phyloP scores from a whole-genome alignment of 2,888 invertebrate species.

The Eudasyphora cyanicolor region DNA sequence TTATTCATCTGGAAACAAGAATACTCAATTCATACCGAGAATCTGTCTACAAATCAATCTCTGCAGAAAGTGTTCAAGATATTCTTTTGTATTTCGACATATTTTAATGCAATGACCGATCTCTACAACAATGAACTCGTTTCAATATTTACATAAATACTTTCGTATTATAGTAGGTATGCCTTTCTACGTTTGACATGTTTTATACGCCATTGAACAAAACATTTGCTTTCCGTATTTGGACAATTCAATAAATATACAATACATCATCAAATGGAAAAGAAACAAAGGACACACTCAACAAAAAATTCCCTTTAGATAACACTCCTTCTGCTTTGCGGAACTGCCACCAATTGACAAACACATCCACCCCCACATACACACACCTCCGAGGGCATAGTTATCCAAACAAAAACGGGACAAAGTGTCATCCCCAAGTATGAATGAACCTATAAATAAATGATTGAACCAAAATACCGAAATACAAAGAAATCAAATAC shows the following conservation, averaged over 20 bases:
- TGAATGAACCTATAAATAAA: slow-evolving; percentile 2
- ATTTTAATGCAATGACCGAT: too few relatives aligned
- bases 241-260: neutral
- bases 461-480: neutral
- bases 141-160: too few relatives aligned
- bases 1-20: too few relatives aligned
- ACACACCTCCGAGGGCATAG: too few relatives aligned
- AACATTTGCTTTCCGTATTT: neutral
- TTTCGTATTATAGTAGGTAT: too few relatives aligned
- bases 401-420: neutral
- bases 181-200: too few relatives aligned
- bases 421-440: slow-evolving; percentile 22
- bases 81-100: too few relatives aligned
- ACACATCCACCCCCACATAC: neutral
- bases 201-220: neutral
- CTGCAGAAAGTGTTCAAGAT: too few relatives aligned
- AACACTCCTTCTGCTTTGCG: neutral
- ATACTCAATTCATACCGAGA: too few relatives aligned
- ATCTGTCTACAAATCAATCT: too few relatives aligned
- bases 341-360: neutral
- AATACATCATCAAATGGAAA: neutral
- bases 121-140: too few relatives aligned
- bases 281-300: neutral
- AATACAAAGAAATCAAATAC: neutral
- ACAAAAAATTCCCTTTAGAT: too few relatives aligned